phyloP scores from a whole-genome alignment of 2,888 invertebrate species.

The Prostheceraeus crozeri region DNA sequence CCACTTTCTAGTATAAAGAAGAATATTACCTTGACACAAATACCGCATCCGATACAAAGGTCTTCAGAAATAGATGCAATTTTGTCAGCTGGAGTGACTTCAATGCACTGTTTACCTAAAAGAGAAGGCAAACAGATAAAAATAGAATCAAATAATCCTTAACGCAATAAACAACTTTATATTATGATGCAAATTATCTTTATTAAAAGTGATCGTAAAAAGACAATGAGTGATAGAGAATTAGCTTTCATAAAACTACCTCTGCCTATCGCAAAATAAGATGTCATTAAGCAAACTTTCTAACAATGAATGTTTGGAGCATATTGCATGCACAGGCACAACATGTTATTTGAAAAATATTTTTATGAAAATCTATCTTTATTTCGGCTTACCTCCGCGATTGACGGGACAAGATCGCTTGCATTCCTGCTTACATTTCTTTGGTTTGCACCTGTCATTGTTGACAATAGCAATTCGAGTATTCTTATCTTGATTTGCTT shows the following conservation, averaged over 20 bases:
- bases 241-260: too few relatives aligned
- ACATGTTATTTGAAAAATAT: constrained; percentile 5
- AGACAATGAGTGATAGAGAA: too few relatives aligned
- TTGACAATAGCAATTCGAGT: constrained; percentile 96
- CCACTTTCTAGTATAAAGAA: too few relatives aligned
- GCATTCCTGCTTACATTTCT: constrained; percentile 95
- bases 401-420: constrained; percentile 97
- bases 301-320: too few relatives aligned
- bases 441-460: constrained; percentile 95
- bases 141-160: too few relatives aligned
- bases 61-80: constrained; percentile 95
- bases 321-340: too few relatives aligned
- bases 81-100: constrained; percentile 87
- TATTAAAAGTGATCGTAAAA: too few relatives aligned
- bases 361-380: background rate
- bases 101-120: constrained; percentile 81
- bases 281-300: too few relatives aligned
- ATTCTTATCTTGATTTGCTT: background rate
- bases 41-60: constrained; percentile 97
- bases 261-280: too few relatives aligned
- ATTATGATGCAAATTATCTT: too few relatives aligned
- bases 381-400: constrained; percentile 70
- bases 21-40: too few relatives aligned
- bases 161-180: too few relatives aligned
- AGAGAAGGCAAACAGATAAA: constrained; percentile 39